phyloP scores from a whole-genome alignment of 2,113 vertebrate genomes.

The Lycocorax pyrrhopterus region DNA sequence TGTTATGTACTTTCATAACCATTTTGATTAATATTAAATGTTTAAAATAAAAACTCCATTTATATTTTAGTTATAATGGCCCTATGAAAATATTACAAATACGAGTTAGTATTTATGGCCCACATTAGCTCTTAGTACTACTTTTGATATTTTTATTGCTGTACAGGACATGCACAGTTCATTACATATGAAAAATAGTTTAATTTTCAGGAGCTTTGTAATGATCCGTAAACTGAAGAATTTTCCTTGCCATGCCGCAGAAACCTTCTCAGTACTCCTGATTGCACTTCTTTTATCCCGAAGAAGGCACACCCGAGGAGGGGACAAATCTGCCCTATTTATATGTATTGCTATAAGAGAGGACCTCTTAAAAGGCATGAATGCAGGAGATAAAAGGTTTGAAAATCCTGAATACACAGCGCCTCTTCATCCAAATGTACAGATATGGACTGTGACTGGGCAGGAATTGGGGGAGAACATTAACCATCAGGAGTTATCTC shows the following conservation, averaged over 20 bases:
- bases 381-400: background rate
- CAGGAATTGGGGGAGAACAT: background rate
- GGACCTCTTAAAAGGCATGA: background rate
- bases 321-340: background rate
- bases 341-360: background rate
- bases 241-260: background rate
- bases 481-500: background rate
- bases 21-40: constrained; percentile 76
- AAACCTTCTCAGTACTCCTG: background rate
- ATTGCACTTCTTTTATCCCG: background rate
- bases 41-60: constrained; percentile 68
- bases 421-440: background rate
- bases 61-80: constrained; percentile 65
- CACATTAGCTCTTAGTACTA: constrained; percentile 49
- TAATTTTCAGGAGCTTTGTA: constrained; percentile 41
- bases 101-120: constrained; percentile 55
- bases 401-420: background rate
- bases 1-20: constrained; percentile 69
- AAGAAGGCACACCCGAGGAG: background rate
- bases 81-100: constrained; percentile 45
- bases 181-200: constrained; percentile 66
- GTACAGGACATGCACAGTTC: background rate
- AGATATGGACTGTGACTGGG: background rate
- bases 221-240: background rate
- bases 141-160: constrained; percentile 56